These are phyloP conservation scores for Hetaerina titia DNA, from an alignment of 2,888 invertebrate genomes.

Conservation along the genomic window DNA sequence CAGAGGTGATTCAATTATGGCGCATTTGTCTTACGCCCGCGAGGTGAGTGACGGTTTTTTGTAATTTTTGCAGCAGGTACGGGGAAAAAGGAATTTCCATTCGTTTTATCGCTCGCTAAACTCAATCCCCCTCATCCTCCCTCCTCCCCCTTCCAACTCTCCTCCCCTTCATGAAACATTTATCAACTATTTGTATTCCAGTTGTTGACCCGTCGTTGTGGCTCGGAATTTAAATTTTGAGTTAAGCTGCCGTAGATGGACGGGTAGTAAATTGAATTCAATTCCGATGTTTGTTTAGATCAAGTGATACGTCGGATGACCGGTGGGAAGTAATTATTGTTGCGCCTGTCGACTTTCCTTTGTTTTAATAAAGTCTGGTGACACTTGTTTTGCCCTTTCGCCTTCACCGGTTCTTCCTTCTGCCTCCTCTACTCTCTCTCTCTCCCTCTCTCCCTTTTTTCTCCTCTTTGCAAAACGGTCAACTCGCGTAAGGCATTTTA, in stretches of 20 bases:
- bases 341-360: neutral
- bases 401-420: neutral
- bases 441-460: neutral
- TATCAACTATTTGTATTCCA: slow-evolving; percentile 22
- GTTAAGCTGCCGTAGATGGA: neutral
- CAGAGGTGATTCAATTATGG: too few relatives aligned
- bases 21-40: too few relatives aligned
- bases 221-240: neutral
- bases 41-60: too few relatives aligned
- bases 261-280: slow-evolving; percentile 12
- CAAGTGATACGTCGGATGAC: slow-evolving; percentile 23
- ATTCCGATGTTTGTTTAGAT: slow-evolving; percentile 25
- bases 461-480: neutral
- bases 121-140: neutral
- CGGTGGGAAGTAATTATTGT: neutral
- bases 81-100: neutral
- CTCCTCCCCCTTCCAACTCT: neutral
- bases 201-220: neutral
- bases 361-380: neutral
- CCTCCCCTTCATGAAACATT: neutral
- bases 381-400: too few relatives aligned
- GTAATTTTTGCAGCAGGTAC: neutral
- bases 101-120: neutral
- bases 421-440: neutral
- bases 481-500: neutral